A percentile compares a stretch with the other conserved stretches of the same genome.
Conservation (phyloP, 2,888 invertebrate genomes). For the Monochamus alternatus region DNA sequence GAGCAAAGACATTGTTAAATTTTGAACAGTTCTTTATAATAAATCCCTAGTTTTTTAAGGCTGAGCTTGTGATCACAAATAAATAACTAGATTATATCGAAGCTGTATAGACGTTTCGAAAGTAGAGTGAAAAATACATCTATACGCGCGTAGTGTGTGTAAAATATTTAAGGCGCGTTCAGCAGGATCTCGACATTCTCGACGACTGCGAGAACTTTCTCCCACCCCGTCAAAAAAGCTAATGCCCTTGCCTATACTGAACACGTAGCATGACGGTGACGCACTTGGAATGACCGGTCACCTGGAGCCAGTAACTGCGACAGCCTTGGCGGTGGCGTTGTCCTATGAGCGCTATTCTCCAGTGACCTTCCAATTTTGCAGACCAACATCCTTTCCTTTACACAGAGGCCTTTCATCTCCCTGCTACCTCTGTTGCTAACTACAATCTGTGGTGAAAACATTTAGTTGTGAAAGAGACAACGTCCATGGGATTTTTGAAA, state of each 20-base stretch:
- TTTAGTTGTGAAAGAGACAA: constrained; percentile 5
- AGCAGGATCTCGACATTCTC: too few relatives aligned
- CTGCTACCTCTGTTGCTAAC: constrained; percentile 27
- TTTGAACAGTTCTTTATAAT: too few relatives aligned
- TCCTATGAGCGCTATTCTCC: constrained; percentile 59
- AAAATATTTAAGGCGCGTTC: background rate
- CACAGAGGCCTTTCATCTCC: constrained; percentile 33
- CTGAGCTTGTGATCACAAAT: too few relatives aligned
- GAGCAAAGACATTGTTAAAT: too few relatives aligned
- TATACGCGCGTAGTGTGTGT: background rate
- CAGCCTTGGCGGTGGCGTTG: constrained; percentile 67
- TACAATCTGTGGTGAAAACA: constrained; percentile 15
- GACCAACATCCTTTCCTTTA: constrained; percentile 38
- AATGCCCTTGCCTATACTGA: constrained; percentile 32
- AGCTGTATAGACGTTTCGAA: too few relatives aligned
- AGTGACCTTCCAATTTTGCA: constrained; percentile 61
- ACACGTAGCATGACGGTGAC: constrained; percentile 43
- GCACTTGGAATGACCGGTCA: constrained; percentile 55
- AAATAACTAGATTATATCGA: too few relatives aligned
- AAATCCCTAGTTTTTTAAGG: too few relatives aligned
- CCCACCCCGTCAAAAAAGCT: constrained; percentile 27
- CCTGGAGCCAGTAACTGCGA: constrained; percentile 57
- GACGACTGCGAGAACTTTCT: background rate
- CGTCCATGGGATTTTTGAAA: too few relatives aligned
- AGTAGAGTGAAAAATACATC: too few relatives aligned